Evolutionary conservation across 1,140 invertebrate genomes (phyloP).

Genomic region (Thaumetopoea pityocampa): DNA sequence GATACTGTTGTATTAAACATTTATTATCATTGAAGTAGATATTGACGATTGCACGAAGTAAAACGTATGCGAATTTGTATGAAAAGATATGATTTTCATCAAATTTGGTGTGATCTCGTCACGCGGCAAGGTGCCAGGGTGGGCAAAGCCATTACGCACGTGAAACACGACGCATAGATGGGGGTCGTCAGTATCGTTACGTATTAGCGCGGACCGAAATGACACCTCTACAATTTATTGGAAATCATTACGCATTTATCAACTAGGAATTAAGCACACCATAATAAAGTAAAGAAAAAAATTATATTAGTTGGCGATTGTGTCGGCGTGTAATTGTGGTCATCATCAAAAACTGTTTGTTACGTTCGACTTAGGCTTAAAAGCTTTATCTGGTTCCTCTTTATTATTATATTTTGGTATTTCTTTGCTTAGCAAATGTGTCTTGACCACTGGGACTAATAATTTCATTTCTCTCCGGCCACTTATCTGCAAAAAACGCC

Average conservation of each 20-base stretch:
- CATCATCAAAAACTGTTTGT: too few species aligned
- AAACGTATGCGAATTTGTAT: conserved; percentile 13
- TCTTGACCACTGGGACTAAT: too few species aligned
- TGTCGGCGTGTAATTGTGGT: too few species aligned
- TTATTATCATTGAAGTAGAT: too few species aligned
- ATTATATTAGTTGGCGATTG: too few species aligned
- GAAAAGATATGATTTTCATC: conserved; percentile 18
- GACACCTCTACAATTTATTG: conserved; percentile 8
- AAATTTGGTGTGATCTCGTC: conserved; percentile 40
- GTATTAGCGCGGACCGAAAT: conserved; percentile 24
- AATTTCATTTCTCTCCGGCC: too few species aligned
- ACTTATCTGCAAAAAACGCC: too few species aligned
- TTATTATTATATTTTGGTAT: too few species aligned
- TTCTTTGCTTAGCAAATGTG: too few species aligned
- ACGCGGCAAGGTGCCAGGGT: conserved; percentile 60
- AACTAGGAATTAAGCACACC: neutral
- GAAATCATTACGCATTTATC: conserved; percentile 1
- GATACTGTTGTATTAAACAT: too few species aligned
- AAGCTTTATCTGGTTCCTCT: too few species aligned
- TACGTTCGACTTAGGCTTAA: too few species aligned
- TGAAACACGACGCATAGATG: conserved; percentile 65
- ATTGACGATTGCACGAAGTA: conserved; percentile 4
- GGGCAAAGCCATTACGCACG: conserved; percentile 40
- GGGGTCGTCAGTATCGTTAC: conserved; percentile 43
- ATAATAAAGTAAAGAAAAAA: neutral